Conservation (phyloP, 2,797 vertebrate species). For the Scleropages formosus region DNA sequence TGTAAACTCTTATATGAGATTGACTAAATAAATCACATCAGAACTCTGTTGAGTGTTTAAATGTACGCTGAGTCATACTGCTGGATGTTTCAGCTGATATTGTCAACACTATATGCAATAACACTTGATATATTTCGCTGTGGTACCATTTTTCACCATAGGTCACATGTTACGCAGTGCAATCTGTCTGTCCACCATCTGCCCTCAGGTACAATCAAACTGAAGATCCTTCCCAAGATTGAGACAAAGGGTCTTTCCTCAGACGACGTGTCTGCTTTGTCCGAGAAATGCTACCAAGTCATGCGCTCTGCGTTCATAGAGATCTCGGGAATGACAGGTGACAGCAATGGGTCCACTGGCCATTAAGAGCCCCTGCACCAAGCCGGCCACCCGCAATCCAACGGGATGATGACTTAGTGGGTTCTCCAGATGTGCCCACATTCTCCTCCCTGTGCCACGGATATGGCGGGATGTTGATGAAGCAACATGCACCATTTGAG, state of each 20-base stretch:
- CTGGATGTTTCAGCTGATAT: too few relatives aligned
- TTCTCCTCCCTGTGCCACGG: background rate
- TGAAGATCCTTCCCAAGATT: slow-evolving; percentile 29
- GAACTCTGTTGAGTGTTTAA: too few relatives aligned
- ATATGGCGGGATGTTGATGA: background rate
- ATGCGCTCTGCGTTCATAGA: slow-evolving; percentile 26
- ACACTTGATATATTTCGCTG: too few relatives aligned
- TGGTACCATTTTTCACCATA: background rate
- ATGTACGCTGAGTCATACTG: too few relatives aligned
- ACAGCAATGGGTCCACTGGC: background rate
- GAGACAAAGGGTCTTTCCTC: slow-evolving; percentile 29
- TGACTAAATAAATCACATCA: too few relatives aligned
- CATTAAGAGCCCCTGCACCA: background rate
- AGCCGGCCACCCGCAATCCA: background rate
- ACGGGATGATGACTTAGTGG: background rate
- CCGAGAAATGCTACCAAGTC: slow-evolving; percentile 7
- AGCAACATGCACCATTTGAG: background rate
- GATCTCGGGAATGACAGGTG: background rate
- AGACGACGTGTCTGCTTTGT: slow-evolving; percentile 13
- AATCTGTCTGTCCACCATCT: too few relatives aligned
- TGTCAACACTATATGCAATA: too few relatives aligned
- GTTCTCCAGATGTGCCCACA: slow-evolving; percentile 4
- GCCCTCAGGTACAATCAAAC: slow-evolving; percentile 8
- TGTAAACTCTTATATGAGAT: too few relatives aligned
- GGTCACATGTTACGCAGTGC: background rate